Percentiles rank a stretch among this genome's conserved stretches.
These are phyloP conservation scores for Cistogaster globosa DNA, from an alignment of 2,888 invertebrate genomes.

Conservation along the genomic window DNA sequence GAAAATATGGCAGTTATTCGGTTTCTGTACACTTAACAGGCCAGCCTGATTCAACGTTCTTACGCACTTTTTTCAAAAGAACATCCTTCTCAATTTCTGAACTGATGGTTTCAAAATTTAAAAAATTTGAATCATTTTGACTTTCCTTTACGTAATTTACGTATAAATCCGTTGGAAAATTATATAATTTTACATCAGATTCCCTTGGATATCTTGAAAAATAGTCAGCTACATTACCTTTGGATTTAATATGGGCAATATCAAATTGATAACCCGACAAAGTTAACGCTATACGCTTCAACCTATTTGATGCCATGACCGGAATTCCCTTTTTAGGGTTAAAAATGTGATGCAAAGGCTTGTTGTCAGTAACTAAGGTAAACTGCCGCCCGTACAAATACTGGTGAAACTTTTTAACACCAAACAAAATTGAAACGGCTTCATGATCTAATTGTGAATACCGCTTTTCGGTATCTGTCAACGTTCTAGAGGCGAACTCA, in stretches of 20 bases:
- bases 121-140: background rate
- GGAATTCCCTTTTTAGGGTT: constrained; percentile 57
- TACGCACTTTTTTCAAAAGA: constrained; percentile 12
- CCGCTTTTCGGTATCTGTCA: constrained; percentile 75
- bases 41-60: constrained; percentile 28
- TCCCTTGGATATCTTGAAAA: constrained; percentile 70
- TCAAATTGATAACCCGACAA: no score
- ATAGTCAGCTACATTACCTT: constrained; percentile 73
- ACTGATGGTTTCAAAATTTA: constrained; percentile 24
- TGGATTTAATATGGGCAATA: no score
- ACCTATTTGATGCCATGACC: constrained; percentile 75
- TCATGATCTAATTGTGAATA: constrained; percentile 76
- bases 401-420: constrained; percentile 77
- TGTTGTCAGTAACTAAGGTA: constrained; percentile 54
- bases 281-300: no score
- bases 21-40: constrained; percentile 28
- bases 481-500: constrained; percentile 77
- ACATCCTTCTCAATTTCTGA: constrained; percentile 6
- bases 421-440: constrained; percentile 77
- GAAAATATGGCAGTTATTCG: constrained; percentile 49
- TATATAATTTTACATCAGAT: background rate
- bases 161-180: background rate
- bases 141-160: constrained; percentile 4
- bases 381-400: constrained; percentile 54
- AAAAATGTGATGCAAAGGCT: constrained; percentile 54